Conservation (phyloP, 2,797 vertebrate genomes). For the Odontamblyopus rebecca region DNA sequence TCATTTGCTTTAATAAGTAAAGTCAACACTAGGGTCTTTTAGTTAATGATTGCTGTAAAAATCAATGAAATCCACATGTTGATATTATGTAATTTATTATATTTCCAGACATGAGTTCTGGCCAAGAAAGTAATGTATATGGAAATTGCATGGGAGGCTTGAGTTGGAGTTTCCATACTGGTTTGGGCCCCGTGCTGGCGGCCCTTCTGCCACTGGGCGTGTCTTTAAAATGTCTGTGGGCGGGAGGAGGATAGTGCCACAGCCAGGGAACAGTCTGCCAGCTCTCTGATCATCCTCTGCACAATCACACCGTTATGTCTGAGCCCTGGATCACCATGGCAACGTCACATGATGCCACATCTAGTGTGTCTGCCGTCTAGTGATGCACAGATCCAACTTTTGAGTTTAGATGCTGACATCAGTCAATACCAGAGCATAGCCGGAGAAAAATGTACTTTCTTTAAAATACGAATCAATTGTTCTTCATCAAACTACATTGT, state of each 20-base stretch:
- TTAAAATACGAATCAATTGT: too few relatives aligned
- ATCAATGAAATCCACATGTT: not conserved
- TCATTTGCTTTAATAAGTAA: not conserved
- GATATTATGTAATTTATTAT: not conserved
- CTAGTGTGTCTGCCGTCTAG: conserved; percentile 1
- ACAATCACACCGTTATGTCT: conserved; percentile 75
- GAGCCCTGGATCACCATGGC: conserved; percentile 57
- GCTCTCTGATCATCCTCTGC: conserved; percentile 66
- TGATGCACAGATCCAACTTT: not conserved
- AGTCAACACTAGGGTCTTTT: not conserved
- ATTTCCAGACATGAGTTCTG: conserved; percentile 1
- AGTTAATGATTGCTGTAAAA: not conserved
- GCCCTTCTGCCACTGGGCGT: conserved; percentile 53
- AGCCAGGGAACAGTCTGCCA: conserved; percentile 42
- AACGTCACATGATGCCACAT: conserved; percentile 67
- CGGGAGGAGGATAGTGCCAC: conserved; percentile 52
- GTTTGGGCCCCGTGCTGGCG: conserved; percentile 36
- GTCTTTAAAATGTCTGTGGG: conserved; percentile 47
- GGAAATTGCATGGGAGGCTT: conserved; percentile 23
- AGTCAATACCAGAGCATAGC: not conserved
- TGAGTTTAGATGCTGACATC: not conserved
- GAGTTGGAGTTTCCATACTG: conserved; percentile 49
- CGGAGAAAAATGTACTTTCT: too few relatives aligned
- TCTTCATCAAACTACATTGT: too few relatives aligned
- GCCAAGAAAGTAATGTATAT: conserved; percentile 20